phyloP scores from a whole-genome alignment of 2,113 vertebrate genomes.

The Centropristis striata region DNA sequence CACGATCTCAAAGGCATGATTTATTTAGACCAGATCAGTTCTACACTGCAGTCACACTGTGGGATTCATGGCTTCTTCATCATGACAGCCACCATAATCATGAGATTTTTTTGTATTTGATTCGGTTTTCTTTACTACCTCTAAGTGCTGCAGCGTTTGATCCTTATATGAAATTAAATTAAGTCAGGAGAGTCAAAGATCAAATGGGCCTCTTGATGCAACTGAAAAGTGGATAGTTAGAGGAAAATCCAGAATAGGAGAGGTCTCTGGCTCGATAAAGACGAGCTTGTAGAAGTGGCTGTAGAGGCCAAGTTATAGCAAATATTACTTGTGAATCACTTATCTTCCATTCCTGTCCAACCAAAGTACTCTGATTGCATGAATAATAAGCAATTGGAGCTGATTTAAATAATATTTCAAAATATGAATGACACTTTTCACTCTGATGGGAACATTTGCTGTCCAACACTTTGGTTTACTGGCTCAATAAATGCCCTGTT shows the following conservation, averaged over 20 bases:
- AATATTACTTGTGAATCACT: constrained; percentile 15
- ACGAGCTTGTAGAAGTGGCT: not conserved
- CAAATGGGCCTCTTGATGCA: constrained; percentile 22
- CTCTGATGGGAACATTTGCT: not conserved
- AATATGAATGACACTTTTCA: not conserved
- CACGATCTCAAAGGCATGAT: constrained; percentile 39
- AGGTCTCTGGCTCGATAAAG: not conserved
- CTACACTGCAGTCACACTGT: not conserved
- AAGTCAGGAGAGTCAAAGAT: constrained; percentile 13
- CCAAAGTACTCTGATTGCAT: not conserved
- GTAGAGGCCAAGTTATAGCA: not conserved
- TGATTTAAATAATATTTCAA: constrained; percentile 13
- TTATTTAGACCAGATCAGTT: constrained; percentile 42
- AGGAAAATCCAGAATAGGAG: constrained; percentile 4
- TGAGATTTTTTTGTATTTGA: not conserved
- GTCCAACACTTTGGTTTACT: not conserved
- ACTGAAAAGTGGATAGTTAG: constrained; percentile 5
- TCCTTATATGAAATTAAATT: constrained; percentile 15
- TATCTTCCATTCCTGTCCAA: not conserved
- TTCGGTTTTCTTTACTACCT: not conserved
- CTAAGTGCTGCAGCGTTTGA: not conserved
- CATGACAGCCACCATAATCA: not conserved
- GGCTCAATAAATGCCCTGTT: not conserved
- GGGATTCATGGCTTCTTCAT: constrained; percentile 3
- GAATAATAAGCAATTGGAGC: constrained; percentile 11